Base-by-base conservation (phyloP, 2,113 vertebrate genomes). In the Chlorodrepanis virens region DNA sequence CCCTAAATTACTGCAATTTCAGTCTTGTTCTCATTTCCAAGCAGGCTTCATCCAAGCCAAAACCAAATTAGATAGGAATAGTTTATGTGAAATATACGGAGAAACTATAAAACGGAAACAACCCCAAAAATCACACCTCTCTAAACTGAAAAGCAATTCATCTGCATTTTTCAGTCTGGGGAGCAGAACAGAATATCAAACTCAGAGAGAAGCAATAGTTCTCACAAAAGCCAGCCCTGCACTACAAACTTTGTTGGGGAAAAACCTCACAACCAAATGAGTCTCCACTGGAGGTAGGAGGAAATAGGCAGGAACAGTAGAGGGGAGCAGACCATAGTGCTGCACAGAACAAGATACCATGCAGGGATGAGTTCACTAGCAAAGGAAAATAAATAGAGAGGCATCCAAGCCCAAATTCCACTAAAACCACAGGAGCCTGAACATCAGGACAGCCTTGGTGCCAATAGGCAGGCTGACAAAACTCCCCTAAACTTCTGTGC, bases 1-100 rank as follows among this genome's bases (percentile, higher is more conserved):
- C 52, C 53, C 76, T 95, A 96, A 93, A 96, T 97, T 88, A 96
- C 94, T 90, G 96, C 92, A 96, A 96, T 96, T 96, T 96, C 86
- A 93, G 90, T 52, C 90, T 86, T 47, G 76, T 92, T 96, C 92
- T 92, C 11, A 29, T 95, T 95, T 96, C 85, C 94, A 95, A 90
- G 85, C 85, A 93, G 88, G 76, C 90, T 94, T 89, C 85, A 94
- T 70, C 83, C 85, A 96, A 68, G 79, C 60, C 88, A 93, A 67
- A 94, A 83, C 50, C 79, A 96, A 96, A 97, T 96, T 92, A 97
- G 76, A 78, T 28, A 75, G 92, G 64, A 96, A 94, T 84, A 89
- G 88, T 78, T 97, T 92, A 91, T 95, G 80, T 9, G 85, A 96
- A 82, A 89, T 60, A 77, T 59, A 95, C 74, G 75, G 78, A 91